These are phyloP conservation scores for Prietella phreatophila DNA, from an alignment of 2,113 vertebrate species.

Conservation along the genomic window DNA sequence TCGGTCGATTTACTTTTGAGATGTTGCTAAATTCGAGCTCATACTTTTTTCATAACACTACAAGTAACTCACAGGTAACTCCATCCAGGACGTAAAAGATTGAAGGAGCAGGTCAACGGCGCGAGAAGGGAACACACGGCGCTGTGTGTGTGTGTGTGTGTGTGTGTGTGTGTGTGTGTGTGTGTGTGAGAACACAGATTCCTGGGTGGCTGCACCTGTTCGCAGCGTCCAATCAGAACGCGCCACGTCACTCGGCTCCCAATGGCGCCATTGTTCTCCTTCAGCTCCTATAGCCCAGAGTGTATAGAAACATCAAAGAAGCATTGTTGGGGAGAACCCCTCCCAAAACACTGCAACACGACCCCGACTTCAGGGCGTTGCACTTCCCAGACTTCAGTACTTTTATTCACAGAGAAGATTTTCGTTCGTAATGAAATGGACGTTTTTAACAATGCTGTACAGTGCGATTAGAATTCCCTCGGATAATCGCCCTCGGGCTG, in stretches of 20 bases:
- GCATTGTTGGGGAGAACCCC: neutral
- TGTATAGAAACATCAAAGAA: neutral
- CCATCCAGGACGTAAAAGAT: neutral
- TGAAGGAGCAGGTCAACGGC: neutral
- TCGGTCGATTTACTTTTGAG: no score
- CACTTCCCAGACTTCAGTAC: fast-evolving
- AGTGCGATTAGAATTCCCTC: no score
- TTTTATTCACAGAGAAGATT: neutral
- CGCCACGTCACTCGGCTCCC: slow-evolving; percentile 19
- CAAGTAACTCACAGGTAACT: neutral
- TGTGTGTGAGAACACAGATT: neutral
- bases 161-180: no score
- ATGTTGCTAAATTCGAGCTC: neutral
- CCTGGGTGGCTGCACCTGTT: neutral
- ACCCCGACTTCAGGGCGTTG: no score
- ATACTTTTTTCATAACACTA: no score
- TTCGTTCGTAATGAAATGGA: no score
- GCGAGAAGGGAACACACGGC: neutral
- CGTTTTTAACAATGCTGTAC: no score
- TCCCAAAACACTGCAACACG: no score
- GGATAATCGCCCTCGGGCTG: neutral
- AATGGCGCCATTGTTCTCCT: slow-evolving; percentile 13
- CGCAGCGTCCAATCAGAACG: slow-evolving; percentile 5
- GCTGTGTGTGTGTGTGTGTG: no score
- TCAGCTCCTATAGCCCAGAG: neutral